Evolutionary conservation across 2,113 vertebrate species (phyloP), one percentile per base, ranked within the genome.

Genomic region (Cygnus buccinator): DNA sequence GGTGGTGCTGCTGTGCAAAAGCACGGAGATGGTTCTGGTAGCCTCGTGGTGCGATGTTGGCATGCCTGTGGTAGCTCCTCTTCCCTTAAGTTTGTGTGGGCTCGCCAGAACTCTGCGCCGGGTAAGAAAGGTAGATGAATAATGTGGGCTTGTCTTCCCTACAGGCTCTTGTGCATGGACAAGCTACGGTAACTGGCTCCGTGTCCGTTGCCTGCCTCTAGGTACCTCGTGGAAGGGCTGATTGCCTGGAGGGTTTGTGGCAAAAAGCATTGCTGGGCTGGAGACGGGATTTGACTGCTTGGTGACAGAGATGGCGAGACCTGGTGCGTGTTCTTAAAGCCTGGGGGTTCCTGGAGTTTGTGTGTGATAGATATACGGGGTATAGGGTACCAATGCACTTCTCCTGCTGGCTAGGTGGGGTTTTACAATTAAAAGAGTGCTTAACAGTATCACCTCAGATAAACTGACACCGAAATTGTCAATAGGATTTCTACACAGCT

Each of bases 151-250:
- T 14, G 8, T 52, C 37, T 90, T 82, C 2, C 3, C n/a, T 85
- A 31, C 7, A 35, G 44, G 11, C 28, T 78, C 20, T 18, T 22
- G 48, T 86, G 33, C 59, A 59, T 61, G 21, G 46, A 17, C 58
- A 66, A 88, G 26, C 71, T 80, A 3, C 0, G 1, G 1, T 55
- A 61, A 41, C 35, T 18, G 75, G 14, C 75, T 83, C 33, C 13
- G 0, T 55, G 62, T 16, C n/a, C 68, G 0, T 33, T 66, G 61
- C 29, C 0, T 1, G 15, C 22, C 73, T 79, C 65, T 48, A 43
- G 46, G 14, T 39, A 35, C 39, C 22, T 73, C 11, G 7, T 8
- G 41, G 55, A 13, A 10, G 57, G 62, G 16, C 62, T 76, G 25
- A 4, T 73, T 91, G 55, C 77, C 44, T 62, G n/a, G 80, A 74